A percentile compares a stretch with the other conserved stretches of the same genome.
These are phyloP conservation scores for Heterochromis multidens DNA, from an alignment of 2,113 vertebrate genomes.

Conservation along the genomic window DNA sequence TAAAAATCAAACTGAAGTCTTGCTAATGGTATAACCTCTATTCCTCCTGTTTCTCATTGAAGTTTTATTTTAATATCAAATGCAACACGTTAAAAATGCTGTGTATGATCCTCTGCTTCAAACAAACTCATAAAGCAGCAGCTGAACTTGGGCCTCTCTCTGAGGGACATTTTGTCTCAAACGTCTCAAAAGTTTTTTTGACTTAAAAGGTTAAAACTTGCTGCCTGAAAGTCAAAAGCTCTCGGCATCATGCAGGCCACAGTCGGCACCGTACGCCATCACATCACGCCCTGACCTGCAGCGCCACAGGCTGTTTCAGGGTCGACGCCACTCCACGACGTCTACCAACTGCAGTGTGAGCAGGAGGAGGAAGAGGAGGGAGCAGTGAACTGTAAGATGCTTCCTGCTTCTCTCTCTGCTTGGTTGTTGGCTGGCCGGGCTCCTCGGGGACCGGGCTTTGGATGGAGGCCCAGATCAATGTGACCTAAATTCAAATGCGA, in stretches of 20 bases:
- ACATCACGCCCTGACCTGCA: not conserved
- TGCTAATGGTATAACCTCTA: no score
- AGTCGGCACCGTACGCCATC: not conserved
- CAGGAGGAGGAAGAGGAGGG: not conserved
- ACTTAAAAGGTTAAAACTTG: not conserved
- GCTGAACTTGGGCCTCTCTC: not conserved
- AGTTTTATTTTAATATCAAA: no score
- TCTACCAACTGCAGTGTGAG: not conserved
- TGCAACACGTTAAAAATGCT: no score
- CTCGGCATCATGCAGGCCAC: not conserved
- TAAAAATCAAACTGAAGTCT: no score
- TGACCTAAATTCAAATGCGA: conserved; percentile 80
- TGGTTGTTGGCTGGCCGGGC: conserved; percentile 24
- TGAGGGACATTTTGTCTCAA: not conserved
- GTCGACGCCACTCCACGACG: not conserved
- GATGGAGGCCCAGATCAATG: conserved; percentile 76
- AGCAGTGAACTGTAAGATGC: not conserved
- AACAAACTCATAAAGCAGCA: no score
- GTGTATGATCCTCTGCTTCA: no score
- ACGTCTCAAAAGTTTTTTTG: not conserved
- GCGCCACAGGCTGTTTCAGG: conserved; percentile 43
- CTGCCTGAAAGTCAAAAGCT: not conserved
- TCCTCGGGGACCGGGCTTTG: conserved; percentile 65
- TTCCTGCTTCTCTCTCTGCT: conserved; percentile 32
- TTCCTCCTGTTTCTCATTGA: not conserved